phyloP scores from a whole-genome alignment of 2,797 vertebrate species.

The Oreonectes daqikongensis region DNA sequence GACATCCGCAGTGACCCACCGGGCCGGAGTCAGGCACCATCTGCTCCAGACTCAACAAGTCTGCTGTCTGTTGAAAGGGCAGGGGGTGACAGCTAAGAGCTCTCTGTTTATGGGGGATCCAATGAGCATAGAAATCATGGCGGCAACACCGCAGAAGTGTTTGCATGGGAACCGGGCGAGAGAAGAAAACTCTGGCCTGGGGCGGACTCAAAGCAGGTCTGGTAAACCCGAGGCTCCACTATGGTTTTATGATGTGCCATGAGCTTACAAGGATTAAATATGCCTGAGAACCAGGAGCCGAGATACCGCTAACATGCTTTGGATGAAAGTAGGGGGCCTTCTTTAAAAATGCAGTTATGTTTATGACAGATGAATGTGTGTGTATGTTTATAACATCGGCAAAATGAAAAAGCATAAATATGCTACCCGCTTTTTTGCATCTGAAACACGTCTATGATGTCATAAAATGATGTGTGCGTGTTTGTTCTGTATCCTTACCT shows the following conservation, averaged over 20 bases:
- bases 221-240: slow-evolving; percentile 22
- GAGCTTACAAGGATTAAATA: slow-evolving; percentile 40
- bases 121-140: slow-evolving; percentile 39
- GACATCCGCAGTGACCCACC: slow-evolving; percentile 45
- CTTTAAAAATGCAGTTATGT: neutral
- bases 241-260: slow-evolving; percentile 47
- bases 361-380: slow-evolving; percentile 19
- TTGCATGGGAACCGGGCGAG: slow-evolving; percentile 34
- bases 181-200: slow-evolving; percentile 19
- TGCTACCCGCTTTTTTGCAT: too few species aligned
- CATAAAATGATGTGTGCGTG: slow-evolving; percentile 24
- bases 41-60: slow-evolving; percentile 44
- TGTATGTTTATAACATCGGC: neutral
- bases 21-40: slow-evolving; percentile 40
- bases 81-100: slow-evolving; percentile 44
- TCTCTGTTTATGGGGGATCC: slow-evolving; percentile 50
- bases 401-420: too few species aligned
- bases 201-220: slow-evolving; percentile 31
- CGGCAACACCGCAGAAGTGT: slow-evolving; percentile 27
- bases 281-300: slow-evolving; percentile 21
- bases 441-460: too few species aligned
- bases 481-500: slow-evolving; percentile 71
- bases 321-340: neutral
- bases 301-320: slow-evolving; percentile 11
- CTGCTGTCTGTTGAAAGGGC: slow-evolving; percentile 39